Percentiles rank a stretch among this genome's conserved stretches.
phyloP scores from a whole-genome alignment of 2,113 vertebrate species.

The Percopsis transmontana region DNA sequence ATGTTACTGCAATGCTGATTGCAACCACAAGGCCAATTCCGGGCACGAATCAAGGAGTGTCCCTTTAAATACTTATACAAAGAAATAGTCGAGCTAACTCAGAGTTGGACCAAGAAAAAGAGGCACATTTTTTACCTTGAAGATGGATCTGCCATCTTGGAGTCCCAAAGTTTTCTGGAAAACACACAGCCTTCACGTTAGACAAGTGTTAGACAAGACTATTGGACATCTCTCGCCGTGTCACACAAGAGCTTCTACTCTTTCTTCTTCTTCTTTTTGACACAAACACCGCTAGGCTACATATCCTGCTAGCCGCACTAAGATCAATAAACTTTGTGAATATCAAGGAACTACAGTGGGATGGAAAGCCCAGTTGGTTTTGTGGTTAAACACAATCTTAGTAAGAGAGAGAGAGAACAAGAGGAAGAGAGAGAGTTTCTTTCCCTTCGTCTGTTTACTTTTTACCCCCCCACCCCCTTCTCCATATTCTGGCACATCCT shows the following conservation, averaged over 20 bases:
- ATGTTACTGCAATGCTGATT: too few species aligned
- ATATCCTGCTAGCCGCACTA: not conserved
- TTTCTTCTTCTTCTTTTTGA: conserved; percentile 12
- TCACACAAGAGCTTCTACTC: too few species aligned
- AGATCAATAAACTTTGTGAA: conserved; percentile 50
- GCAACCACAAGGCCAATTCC: too few species aligned
- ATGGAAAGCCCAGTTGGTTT: conserved; percentile 31
- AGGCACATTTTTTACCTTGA: conserved; percentile 84
- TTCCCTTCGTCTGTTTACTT: not conserved
- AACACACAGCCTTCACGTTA: conserved; percentile 32
- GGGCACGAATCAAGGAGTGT: too few species aligned
- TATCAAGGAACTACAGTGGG: conserved; percentile 46
- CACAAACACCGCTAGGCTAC: conserved; percentile 8
- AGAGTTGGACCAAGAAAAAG: too few species aligned
- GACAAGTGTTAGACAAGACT: not conserved
- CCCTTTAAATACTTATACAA: too few species aligned
- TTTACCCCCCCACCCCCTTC: conserved; percentile 3
- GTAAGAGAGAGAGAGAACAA: not conserved
- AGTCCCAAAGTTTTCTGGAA: conserved; percentile 91
- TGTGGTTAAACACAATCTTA: conserved; percentile 25
- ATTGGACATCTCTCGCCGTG: too few species aligned
- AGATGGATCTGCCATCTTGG: conserved; percentile 85
- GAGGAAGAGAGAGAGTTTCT: not conserved
- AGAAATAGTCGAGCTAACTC: too few species aligned
- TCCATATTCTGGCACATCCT: not conserved